These are phyloP conservation scores for Ennomos fuscantarius DNA, from an alignment of 2,888 invertebrate genomes.

Conservation along the genomic window DNA sequence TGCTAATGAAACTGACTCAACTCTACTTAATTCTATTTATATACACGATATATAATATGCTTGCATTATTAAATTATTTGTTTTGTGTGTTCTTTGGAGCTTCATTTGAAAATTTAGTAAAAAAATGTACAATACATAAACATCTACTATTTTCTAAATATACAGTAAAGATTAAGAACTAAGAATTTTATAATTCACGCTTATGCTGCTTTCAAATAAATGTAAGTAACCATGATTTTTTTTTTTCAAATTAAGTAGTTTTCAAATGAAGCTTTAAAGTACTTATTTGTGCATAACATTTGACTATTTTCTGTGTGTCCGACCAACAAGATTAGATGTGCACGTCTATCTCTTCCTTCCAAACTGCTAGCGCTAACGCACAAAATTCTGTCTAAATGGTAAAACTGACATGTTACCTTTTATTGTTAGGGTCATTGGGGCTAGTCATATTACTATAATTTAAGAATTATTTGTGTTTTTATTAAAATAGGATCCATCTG, in stretches of 20 bases:
- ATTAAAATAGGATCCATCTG: no score
- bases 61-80: conserved; percentile 67
- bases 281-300: conserved; percentile 59
- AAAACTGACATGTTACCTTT: conserved; percentile 41
- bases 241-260: conserved; percentile 1
- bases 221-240: no score
- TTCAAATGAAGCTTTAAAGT: conserved; percentile 53
- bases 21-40: conserved; percentile 63
- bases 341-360: conserved; percentile 67
- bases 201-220: no score
- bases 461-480: no score
- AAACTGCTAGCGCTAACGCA: conserved; percentile 46
- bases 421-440: background rate
- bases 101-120: conserved; percentile 46
- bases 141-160: no score
- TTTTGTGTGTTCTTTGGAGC: conserved; percentile 59
- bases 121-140: no score
- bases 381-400: conserved; percentile 52
- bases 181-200: no score
- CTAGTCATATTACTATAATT: no score
- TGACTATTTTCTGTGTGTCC: conserved; percentile 66
- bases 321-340: conserved; percentile 79
- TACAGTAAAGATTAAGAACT: no score
- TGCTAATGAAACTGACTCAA: conserved; percentile 47
- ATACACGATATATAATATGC: conserved; percentile 59